phyloP scores from a whole-genome alignment of 1,140 invertebrate genomes.

The Tetragnatha versicolor region DNA sequence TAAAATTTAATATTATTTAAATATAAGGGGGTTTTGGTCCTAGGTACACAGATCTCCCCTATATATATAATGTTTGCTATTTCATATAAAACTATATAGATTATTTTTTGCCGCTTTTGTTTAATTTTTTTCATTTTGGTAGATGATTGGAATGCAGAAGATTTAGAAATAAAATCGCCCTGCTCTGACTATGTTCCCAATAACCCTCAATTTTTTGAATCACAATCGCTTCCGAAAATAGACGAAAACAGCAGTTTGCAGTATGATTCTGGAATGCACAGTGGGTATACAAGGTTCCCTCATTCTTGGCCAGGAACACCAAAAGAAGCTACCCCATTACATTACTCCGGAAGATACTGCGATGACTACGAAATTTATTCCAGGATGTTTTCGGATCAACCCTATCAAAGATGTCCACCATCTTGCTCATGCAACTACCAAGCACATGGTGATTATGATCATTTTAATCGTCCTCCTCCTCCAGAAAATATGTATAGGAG shows the following conservation, averaged over 20 bases:
- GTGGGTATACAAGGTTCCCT: neutral
- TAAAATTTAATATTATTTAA: too few relatives aligned
- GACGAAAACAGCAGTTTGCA: neutral
- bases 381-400: neutral
- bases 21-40: too few relatives aligned
- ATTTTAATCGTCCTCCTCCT: too few relatives aligned
- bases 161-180: neutral
- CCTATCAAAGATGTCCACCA: neutral
- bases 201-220: slow-evolving; percentile 7
- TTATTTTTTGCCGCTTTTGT: too few relatives aligned
- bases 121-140: neutral
- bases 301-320: neutral
- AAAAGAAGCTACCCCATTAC: neutral
- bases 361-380: neutral
- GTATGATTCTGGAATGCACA: too few relatives aligned
- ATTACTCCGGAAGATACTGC: neutral
- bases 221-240: neutral
- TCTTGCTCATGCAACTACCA: too few relatives aligned
- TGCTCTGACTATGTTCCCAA: slow-evolving; percentile 5
- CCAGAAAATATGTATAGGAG: too few relatives aligned
- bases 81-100: too few relatives aligned
- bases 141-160: neutral
- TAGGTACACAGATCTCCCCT: too few relatives aligned
- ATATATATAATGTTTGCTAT: too few relatives aligned
- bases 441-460: too few relatives aligned